A percentile compares a stretch with the other conserved stretches of the same genome.
Conservation (phyloP, 2,797 vertebrate species). For the Enteromius mattozi region DNA sequence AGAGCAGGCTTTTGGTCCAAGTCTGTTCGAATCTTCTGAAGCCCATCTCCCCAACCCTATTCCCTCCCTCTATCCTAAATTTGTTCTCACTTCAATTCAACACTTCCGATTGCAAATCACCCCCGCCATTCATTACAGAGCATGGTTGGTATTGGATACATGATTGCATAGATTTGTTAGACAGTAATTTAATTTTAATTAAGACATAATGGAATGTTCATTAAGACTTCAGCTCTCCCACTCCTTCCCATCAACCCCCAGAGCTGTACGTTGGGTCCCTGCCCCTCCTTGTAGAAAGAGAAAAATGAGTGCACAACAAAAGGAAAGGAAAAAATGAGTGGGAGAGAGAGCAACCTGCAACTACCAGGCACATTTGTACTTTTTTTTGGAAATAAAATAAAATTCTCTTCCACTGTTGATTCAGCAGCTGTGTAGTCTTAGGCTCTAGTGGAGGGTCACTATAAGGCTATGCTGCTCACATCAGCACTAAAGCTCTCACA, state of each 20-base stretch:
- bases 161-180: constrained; percentile 79
- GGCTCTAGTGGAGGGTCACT: constrained; percentile 20
- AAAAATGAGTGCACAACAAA: constrained; percentile 42
- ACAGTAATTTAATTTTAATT: constrained; percentile 69
- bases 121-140: constrained; percentile 40
- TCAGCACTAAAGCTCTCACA: constrained; percentile 30
- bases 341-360: constrained; percentile 54
- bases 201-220: constrained; percentile 77
- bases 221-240: constrained; percentile 59
- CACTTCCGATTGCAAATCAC: constrained; percentile 46
- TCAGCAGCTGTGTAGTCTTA: constrained; percentile 26
- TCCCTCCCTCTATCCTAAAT: constrained; percentile 32
- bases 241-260: constrained; percentile 44
- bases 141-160: constrained; percentile 65
- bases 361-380: constrained; percentile 61
- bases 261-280: constrained; percentile 37
- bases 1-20: constrained; percentile 74
- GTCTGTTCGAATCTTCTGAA: constrained; percentile 62
- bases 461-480: constrained; percentile 32
- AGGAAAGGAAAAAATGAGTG: constrained; percentile 37
- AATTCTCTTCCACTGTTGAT: constrained; percentile 36
- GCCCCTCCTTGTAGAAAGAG: constrained; percentile 54
- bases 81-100: constrained; percentile 46
- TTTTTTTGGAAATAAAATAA: constrained; percentile 35
- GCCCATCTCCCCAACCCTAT: constrained; percentile 20